phyloP scores from a whole-genome alignment of 2,888 invertebrate species.

The Baronia brevicornis region DNA sequence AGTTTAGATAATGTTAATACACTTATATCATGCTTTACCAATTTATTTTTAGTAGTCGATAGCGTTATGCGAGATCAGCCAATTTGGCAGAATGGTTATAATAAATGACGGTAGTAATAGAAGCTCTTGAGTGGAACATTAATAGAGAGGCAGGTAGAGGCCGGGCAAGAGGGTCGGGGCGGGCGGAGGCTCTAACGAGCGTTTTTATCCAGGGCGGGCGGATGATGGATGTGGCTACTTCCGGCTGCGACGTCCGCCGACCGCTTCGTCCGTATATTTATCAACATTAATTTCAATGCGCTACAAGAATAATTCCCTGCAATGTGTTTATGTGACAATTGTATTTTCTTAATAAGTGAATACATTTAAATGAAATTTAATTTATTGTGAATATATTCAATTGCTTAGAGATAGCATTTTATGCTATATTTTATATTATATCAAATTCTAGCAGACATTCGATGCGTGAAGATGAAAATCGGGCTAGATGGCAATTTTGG shows the following conservation, averaged over 20 bases:
- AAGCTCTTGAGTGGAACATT: conserved; percentile 71
- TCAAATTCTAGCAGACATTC: too few species aligned
- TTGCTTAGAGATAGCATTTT: too few species aligned
- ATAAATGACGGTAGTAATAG: conserved; percentile 73
- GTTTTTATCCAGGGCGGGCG: conserved; percentile 72
- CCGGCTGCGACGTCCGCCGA: conserved; percentile 64
- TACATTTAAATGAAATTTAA: too few species aligned
- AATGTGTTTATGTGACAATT: conserved; percentile 1
- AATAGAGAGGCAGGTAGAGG: conserved; percentile 67
- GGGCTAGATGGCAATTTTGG: too few species aligned
- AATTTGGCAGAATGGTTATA: conserved; percentile 74
- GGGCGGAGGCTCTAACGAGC: conserved; percentile 59
- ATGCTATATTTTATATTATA: too few species aligned
- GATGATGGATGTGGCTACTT: conserved; percentile 71
- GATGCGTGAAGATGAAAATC: too few species aligned
- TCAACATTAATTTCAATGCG: conserved; percentile 65
- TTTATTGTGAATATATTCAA: too few species aligned
- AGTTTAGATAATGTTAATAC: too few species aligned
- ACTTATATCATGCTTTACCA: conserved; percentile 3
- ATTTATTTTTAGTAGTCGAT: conserved; percentile 32
- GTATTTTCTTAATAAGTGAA: conserved; percentile 1
- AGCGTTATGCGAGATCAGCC: conserved; percentile 52
- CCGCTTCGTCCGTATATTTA: conserved; percentile 65
- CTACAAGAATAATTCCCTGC: conserved; percentile 19
- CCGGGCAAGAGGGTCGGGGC: conserved; percentile 31